Conservation (phyloP, 2,888 invertebrate species). For the Unio delphinus region DNA sequence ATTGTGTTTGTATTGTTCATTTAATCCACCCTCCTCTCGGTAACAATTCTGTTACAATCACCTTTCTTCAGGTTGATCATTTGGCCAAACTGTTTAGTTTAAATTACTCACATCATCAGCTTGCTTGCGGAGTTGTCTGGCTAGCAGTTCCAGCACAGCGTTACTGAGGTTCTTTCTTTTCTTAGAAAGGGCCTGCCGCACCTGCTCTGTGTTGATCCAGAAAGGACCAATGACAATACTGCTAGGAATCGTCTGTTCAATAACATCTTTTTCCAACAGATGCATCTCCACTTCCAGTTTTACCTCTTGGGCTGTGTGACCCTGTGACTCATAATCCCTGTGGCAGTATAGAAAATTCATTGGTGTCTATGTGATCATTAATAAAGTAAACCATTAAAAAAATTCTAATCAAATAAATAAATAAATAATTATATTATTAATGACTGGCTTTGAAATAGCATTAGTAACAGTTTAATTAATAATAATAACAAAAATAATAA, state of each 20-base stretch:
- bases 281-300: constrained; percentile 80
- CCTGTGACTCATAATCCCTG: constrained; percentile 71
- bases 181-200: constrained; percentile 79
- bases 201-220: constrained; percentile 78
- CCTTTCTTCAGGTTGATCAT: neutral
- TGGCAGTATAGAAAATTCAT: neutral
- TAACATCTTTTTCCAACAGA: constrained; percentile 78
- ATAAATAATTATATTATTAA: too few relatives aligned
- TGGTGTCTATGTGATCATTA: too few relatives aligned
- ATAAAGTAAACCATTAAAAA: too few relatives aligned
- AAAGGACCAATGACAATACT: constrained; percentile 86
- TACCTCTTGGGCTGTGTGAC: constrained; percentile 80
- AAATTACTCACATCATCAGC: constrained; percentile 78
- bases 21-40: too few relatives aligned
- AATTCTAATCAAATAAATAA: too few relatives aligned
- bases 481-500: too few relatives aligned
- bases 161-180: constrained; percentile 82
- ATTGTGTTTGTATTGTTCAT: too few relatives aligned
- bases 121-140: constrained; percentile 78
- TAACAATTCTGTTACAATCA: too few relatives aligned
- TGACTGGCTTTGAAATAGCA: too few relatives aligned
- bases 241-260: constrained; percentile 81
- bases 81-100: neutral
- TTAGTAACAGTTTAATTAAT: too few relatives aligned
- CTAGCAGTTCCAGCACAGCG: constrained; percentile 82